Evolutionary conservation across 2,888 invertebrate species (phyloP).

Genomic region (Ectropis crepuscularia): DNA sequence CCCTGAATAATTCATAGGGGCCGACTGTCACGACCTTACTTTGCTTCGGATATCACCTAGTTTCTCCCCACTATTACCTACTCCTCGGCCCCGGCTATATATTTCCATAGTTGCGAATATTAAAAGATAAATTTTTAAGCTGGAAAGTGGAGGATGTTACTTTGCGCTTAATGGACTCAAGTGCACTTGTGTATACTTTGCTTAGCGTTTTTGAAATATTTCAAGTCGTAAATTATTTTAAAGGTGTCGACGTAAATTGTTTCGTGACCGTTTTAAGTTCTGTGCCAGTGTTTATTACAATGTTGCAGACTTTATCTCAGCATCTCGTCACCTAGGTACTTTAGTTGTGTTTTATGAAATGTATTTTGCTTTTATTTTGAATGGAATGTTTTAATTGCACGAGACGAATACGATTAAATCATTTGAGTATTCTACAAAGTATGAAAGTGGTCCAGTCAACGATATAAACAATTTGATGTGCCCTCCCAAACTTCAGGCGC

Average conservation of each 20-base stretch:
- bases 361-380: too few species aligned
- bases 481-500: too few species aligned
- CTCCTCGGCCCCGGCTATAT: conserved; percentile 29
- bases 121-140: conserved; percentile 46
- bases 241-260: conserved; percentile 19
- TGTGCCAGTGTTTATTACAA: conserved; percentile 2
- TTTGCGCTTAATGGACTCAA: conserved; percentile 52
- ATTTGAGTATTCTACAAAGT: too few species aligned
- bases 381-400: too few species aligned
- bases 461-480: too few species aligned
- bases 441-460: too few species aligned
- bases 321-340: too few species aligned
- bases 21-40: conserved; percentile 63
- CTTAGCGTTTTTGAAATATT: conserved; percentile 30
- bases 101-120: conserved; percentile 47
- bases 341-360: too few species aligned
- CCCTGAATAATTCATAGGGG: conserved; percentile 73
- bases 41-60: conserved; percentile 55
- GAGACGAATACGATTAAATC: too few species aligned
- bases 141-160: conserved; percentile 46
- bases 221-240: conserved; percentile 29
- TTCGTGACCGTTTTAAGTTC: neutral
- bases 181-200: conserved; percentile 46
- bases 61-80: conserved; percentile 40
- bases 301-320: neutral